Evolutionary conservation across 2,113 vertebrate genomes (phyloP).

Genomic region (Willisornis vidua): DNA sequence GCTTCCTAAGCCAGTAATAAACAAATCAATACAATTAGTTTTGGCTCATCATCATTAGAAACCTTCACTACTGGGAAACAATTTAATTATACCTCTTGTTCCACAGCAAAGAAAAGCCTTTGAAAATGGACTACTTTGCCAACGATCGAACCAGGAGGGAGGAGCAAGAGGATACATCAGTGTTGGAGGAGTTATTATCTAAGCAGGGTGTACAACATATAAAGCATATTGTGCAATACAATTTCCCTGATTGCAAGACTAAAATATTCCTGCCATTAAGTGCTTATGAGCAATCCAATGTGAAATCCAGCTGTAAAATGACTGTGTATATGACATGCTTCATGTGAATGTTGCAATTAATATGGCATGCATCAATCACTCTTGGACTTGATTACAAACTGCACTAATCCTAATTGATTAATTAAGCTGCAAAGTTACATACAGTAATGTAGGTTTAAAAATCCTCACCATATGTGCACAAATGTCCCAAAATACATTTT

Average conservation of each 20-base stretch:
- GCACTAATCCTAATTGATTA: slow-evolving; percentile 61
- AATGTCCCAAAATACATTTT: slow-evolving; percentile 43
- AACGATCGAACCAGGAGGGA: not conserved
- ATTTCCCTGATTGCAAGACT: slow-evolving; percentile 64
- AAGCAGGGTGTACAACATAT: not conserved
- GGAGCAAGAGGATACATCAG: slow-evolving; percentile 29
- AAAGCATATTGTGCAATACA: slow-evolving; percentile 64
- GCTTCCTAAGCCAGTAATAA: slow-evolving; percentile 80
- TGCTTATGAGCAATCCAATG: slow-evolving; percentile 47
- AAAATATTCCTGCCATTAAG: slow-evolving; percentile 53
- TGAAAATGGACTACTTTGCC: slow-evolving; percentile 59
- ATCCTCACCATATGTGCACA: slow-evolving; percentile 5
- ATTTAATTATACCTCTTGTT: slow-evolving; percentile 77
- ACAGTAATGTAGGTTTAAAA: slow-evolving; percentile 35
- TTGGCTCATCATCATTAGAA: slow-evolving; percentile 81
- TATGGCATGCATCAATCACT: slow-evolving; percentile 56
- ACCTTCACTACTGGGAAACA: slow-evolving; percentile 73
- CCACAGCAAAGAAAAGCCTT: slow-evolving; percentile 61
- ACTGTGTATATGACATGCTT: slow-evolving; percentile 45
- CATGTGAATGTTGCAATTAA: slow-evolving; percentile 58
- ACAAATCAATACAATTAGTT: slow-evolving; percentile 87
- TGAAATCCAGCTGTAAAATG: slow-evolving; percentile 62
- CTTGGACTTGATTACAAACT: slow-evolving; percentile 60
- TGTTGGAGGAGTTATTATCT: slow-evolving; percentile 2
- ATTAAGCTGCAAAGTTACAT: slow-evolving; percentile 49